phyloP scores from a whole-genome alignment of 1,140 invertebrate species.

The Dreissena polymorpha region DNA sequence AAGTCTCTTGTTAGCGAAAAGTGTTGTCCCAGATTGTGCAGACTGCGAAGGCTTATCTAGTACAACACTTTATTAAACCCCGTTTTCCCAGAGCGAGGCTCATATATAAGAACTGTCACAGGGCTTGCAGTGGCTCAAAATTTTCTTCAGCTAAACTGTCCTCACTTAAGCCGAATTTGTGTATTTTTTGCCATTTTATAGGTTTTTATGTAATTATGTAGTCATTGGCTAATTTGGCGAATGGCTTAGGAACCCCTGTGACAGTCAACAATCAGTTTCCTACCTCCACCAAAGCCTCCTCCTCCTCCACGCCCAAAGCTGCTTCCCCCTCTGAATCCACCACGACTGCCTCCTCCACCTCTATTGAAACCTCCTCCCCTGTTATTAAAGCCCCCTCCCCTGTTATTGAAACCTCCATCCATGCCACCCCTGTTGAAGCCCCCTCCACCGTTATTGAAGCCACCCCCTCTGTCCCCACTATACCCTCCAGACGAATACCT shows the following conservation, averaged over 20 bases:
- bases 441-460: background rate
- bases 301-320: conserved; percentile 19
- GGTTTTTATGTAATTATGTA: too few relatives aligned
- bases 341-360: background rate
- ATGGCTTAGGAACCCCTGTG: background rate
- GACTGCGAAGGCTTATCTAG: too few relatives aligned
- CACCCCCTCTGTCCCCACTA: background rate
- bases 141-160: too few relatives aligned
- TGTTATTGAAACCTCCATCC: background rate
- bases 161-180: too few relatives aligned
- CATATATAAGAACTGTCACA: too few relatives aligned
- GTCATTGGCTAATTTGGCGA: too few relatives aligned
- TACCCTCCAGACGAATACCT: background rate
- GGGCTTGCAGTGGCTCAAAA: too few relatives aligned
- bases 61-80: too few relatives aligned
- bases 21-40: too few relatives aligned
- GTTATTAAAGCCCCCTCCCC: conserved; percentile 30
- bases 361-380: background rate
- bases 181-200: background rate
- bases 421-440: background rate
- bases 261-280: conserved; percentile 6
- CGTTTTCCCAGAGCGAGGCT: too few relatives aligned
- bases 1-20: too few relatives aligned
- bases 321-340: conserved; percentile 3
- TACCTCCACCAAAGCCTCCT: background rate